Conservation (phyloP, 1,140 invertebrate species). For the Ctenoplectra terminalis region DNA sequence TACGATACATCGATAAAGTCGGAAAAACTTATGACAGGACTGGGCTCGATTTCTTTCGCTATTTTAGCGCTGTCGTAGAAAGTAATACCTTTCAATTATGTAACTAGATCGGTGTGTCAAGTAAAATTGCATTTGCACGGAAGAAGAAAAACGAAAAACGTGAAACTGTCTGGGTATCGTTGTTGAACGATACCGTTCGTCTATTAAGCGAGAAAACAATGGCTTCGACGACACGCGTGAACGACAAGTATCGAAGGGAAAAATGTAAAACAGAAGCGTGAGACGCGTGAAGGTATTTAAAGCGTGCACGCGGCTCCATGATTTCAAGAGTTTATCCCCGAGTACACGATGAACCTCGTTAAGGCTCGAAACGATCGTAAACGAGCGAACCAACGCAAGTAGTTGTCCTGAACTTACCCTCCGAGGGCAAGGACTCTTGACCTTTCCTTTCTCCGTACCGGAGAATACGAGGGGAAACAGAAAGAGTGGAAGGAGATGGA, state of each 20-base stretch:
- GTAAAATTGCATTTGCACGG: too few species aligned
- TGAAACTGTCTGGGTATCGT: too few species aligned
- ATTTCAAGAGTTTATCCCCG: constrained; percentile 27
- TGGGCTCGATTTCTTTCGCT: background rate
- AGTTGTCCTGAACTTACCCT: constrained; percentile 7
- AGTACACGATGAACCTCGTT: constrained; percentile 63
- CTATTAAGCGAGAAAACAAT: too few species aligned
- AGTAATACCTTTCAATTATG: background rate
- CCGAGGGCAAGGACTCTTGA: constrained; percentile 19
- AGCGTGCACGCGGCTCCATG: constrained; percentile 18
- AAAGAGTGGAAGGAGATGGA: constrained; percentile 21
- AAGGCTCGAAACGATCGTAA: constrained; percentile 62
- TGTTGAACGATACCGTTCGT: too few species aligned
- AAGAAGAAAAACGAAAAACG: background rate
- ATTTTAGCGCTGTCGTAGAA: too few species aligned
- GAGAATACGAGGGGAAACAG: background rate
- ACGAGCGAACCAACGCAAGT: constrained; percentile 40
- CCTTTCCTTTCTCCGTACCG: background rate
- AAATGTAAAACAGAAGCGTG: constrained; percentile 14
- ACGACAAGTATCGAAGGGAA: background rate
- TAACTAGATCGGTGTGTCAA: background rate
- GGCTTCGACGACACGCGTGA: too few species aligned
- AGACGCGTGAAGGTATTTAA: constrained; percentile 39
- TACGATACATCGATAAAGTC: constrained; percentile 39
- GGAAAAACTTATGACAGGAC: background rate